These are phyloP conservation scores for Ruditapes philippinarum DNA, from an alignment of 1,140 invertebrate species.

Conservation along the genomic window DNA sequence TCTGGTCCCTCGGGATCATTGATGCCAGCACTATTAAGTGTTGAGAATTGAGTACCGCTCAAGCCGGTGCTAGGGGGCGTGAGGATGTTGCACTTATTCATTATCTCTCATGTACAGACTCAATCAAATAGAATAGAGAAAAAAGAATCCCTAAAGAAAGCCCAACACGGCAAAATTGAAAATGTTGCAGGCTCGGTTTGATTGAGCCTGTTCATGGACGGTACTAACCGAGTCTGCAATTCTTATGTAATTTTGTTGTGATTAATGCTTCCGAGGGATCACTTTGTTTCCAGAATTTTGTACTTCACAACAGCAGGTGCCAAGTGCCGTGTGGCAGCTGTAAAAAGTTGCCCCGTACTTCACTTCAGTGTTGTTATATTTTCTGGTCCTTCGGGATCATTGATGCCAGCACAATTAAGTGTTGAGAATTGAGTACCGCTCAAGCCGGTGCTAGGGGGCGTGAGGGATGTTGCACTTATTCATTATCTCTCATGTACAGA, in stretches of 20 bases:
- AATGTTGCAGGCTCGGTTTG: no score
- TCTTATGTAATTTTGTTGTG: no score
- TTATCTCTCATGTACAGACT: background rate
- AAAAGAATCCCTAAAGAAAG: no score
- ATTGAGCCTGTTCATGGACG: no score
- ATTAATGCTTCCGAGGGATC: no score
- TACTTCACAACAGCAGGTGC: background rate
- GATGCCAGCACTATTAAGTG: no score
- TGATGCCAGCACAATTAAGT: no score
- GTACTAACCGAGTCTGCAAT: no score
- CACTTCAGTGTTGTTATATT: background rate
- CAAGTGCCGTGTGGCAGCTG: background rate
- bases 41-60: background rate
- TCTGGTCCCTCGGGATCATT: constrained; percentile 12
- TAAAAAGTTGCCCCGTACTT: constrained; percentile 20
- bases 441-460: constrained; percentile 14
- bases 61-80: constrained; percentile 19
- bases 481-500: background rate
- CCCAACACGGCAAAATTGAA: no score
- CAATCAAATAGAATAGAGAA: constrained; percentile 8
- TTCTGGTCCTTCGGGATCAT: constrained; percentile 20
- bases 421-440: background rate
- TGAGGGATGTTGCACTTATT: background rate
- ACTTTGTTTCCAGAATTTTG: no score
- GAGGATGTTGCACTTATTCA: background rate